These are phyloP conservation scores for Rhopalosiphum nymphaeae DNA, from an alignment of 2,888 invertebrate species.

Conservation along the genomic window DNA sequence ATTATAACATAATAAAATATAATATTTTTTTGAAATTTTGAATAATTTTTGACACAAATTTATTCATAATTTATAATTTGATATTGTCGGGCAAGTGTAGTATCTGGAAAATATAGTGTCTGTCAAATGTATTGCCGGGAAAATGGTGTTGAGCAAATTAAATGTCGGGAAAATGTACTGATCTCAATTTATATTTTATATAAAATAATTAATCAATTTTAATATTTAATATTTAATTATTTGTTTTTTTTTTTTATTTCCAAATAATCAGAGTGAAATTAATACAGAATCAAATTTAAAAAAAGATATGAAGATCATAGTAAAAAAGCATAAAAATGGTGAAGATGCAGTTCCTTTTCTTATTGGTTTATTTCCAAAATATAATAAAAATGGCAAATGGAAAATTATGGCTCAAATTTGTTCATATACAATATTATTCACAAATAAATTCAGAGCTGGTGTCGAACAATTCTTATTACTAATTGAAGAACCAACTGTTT, in stretches of 20 bases:
- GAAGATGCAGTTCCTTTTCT: conserved; percentile 42
- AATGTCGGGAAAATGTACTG: no score
- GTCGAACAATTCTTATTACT: conserved; percentile 12
- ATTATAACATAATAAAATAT: no score
- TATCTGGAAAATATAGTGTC: no score
- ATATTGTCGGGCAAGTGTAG: no score
- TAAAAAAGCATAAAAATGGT: conserved; percentile 25
- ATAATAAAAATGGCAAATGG: not conserved
- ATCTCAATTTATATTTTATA: conserved; percentile 6
- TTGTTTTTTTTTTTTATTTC: conserved; percentile 23
- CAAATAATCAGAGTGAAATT: conserved; percentile 6
- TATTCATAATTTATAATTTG: no score
- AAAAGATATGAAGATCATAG: conserved; percentile 21
- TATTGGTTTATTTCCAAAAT: conserved; percentile 15
- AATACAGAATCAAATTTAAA: not conserved
- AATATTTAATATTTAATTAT: conserved; percentile 11
- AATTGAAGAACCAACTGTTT: conserved; percentile 2
- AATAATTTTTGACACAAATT: no score
- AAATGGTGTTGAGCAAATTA: no score
- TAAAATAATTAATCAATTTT: not conserved
- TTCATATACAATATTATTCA: conserved; percentile 43
- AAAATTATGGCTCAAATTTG: conserved; percentile 48
- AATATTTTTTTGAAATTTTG: no score
- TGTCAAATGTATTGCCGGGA: no score
- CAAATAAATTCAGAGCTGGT: conserved; percentile 18